These are phyloP conservation scores for Pachydiplax longipennis DNA, from an alignment of 2,888 invertebrate genomes.

Conservation along the genomic window DNA sequence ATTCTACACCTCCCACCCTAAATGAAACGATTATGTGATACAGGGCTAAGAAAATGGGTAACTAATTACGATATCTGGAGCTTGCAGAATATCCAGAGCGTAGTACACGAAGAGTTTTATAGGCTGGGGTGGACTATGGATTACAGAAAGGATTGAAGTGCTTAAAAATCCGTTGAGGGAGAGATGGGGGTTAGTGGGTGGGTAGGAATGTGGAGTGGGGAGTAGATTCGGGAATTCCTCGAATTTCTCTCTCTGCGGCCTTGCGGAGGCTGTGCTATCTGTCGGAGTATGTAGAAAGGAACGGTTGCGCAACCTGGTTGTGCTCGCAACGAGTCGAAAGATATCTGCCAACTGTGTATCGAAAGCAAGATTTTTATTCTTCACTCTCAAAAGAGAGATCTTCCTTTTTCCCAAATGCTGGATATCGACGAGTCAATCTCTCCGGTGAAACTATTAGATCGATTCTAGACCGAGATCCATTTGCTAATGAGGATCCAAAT, in stretches of 20 bases:
- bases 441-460: too few relatives aligned
- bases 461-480: too few relatives aligned
- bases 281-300: not conserved
- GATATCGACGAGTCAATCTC: too few relatives aligned
- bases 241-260: not conserved
- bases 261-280: not conserved
- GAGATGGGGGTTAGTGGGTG: not conserved
- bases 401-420: too few relatives aligned
- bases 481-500: too few relatives aligned
- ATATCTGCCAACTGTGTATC: not conserved
- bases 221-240: not conserved
- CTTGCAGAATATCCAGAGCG: too few relatives aligned
- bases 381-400: too few relatives aligned
- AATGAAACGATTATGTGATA: too few relatives aligned
- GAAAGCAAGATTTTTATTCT: too few relatives aligned
- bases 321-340: not conserved
- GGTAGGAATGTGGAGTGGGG: not conserved
- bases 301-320: not conserved
- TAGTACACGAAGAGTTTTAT: not conserved
- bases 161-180: not conserved
- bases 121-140: not conserved
- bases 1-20: too few relatives aligned
- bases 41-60: too few relatives aligned
- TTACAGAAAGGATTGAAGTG: not conserved
- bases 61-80: too few relatives aligned